These are phyloP conservation scores for Onychomys arenicola DNA, from an alignment of 2,797 vertebrate genomes.

Conservation along the genomic window DNA sequence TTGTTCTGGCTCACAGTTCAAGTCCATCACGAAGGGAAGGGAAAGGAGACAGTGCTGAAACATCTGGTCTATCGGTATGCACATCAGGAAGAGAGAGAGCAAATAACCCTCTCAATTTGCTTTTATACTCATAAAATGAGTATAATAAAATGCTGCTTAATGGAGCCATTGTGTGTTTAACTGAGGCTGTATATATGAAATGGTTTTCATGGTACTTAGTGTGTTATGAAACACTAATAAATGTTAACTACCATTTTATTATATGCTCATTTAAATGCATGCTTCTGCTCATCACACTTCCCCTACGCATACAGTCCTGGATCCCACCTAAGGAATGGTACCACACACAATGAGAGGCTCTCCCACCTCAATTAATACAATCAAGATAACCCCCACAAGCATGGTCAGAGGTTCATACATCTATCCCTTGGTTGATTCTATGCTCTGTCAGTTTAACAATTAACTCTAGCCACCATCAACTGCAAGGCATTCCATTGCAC, in stretches of 20 bases:
- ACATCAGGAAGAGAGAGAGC: background rate
- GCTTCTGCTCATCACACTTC: background rate
- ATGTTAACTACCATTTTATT: conserved; percentile 59
- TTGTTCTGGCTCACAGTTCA: background rate
- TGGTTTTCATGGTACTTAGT: background rate
- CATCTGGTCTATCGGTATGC: background rate
- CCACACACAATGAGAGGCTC: background rate
- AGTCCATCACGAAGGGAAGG: background rate
- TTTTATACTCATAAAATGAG: conserved; percentile 38
- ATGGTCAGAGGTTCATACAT: background rate
- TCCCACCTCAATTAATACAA: background rate
- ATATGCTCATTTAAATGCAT: background rate
- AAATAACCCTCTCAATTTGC: background rate
- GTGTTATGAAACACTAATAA: conserved; percentile 4
- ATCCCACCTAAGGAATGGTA: background rate
- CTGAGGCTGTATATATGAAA: background rate
- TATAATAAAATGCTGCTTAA: too few species aligned
- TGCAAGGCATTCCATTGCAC: background rate
- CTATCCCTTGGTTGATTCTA: background rate
- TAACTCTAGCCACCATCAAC: background rate
- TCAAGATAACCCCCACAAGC: too few species aligned
- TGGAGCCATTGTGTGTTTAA: conserved; percentile 46
- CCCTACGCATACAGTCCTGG: background rate
- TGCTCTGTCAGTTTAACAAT: background rate
- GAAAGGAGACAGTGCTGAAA: background rate